Conservation (phyloP, 2,797 vertebrate genomes). For the Micromesistius poutassou region DNA sequence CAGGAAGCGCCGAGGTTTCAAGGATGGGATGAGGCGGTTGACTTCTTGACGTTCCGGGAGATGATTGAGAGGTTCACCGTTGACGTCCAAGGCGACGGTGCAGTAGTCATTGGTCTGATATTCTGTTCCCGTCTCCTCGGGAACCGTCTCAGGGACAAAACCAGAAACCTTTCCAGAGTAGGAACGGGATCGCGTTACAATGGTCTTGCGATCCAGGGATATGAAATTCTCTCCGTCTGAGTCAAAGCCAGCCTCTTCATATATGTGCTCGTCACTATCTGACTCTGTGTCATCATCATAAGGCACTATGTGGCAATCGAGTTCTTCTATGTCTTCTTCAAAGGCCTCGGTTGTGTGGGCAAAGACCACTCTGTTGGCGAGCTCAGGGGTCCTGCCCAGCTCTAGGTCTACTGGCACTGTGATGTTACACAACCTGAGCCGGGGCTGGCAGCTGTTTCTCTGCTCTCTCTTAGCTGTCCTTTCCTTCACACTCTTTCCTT, state of each 20-base stretch:
- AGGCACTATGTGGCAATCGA: conserved; percentile 82
- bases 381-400: conserved; percentile 71
- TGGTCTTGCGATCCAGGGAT: conserved; percentile 78
- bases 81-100: conserved; percentile 70
- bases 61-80: conserved; percentile 56
- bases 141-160: conserved; percentile 93
- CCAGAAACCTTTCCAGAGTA: conserved; percentile 91
- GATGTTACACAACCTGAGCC: conserved; percentile 77
- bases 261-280: conserved; percentile 79
- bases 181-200: conserved; percentile 84
- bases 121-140: conserved; percentile 87
- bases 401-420: conserved; percentile 76
- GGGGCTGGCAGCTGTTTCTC: conserved; percentile 76
- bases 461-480: conserved; percentile 68
- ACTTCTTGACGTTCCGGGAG: conserved; percentile 60
- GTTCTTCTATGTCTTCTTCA: conserved; percentile 80
- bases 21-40: conserved; percentile 69
- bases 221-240: conserved; percentile 80
- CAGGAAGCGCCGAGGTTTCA: conserved; percentile 83
- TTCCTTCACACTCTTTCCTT: conserved; percentile 66
- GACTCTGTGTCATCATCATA: conserved; percentile 77
- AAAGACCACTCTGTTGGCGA: conserved; percentile 78
- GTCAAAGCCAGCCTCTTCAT: conserved; percentile 78
- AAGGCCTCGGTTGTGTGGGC: conserved; percentile 79
- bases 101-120: conserved; percentile 71